phyloP scores from a whole-genome alignment of 37 sponge, comb jelly and placozoan genomes.

The Chondrilla cf. caribensis region DNA sequence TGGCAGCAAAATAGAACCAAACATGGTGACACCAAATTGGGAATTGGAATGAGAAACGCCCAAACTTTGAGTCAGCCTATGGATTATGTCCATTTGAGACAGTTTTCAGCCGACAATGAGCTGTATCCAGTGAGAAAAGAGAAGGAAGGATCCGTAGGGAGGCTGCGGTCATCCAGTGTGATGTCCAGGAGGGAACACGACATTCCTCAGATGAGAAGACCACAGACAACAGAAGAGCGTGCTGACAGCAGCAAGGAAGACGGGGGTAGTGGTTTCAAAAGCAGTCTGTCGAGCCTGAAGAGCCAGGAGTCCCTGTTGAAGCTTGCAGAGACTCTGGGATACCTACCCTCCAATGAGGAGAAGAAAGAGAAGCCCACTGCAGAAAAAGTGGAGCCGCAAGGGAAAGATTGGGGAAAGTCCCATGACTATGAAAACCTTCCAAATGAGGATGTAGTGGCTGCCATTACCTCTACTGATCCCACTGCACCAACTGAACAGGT shows the following conservation, averaged over 20 bases:
- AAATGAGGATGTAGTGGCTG: background rate
- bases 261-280: background rate
- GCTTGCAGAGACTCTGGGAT: constrained; percentile 10
- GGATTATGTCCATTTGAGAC: background rate
- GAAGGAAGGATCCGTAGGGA: background rate
- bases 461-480: background rate
- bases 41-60: background rate
- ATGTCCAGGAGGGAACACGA: background rate
- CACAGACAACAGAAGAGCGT: background rate
- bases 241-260: background rate
- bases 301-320: background rate
- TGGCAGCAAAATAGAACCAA: background rate
- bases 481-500: background rate
- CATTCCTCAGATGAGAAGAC: background rate
- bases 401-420: background rate
- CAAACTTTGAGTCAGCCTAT: too few species aligned
- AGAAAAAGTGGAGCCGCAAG: background rate
- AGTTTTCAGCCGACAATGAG: background rate
- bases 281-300: background rate
- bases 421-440: constrained; percentile 5
- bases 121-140: background rate
- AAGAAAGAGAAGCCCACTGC: too few species aligned
- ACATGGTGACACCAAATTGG: background rate
- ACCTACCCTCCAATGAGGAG: background rate
- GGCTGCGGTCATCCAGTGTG: background rate